Conservation (phyloP, 2,888 invertebrate species). For the Drosophila macrospina region DNA sequence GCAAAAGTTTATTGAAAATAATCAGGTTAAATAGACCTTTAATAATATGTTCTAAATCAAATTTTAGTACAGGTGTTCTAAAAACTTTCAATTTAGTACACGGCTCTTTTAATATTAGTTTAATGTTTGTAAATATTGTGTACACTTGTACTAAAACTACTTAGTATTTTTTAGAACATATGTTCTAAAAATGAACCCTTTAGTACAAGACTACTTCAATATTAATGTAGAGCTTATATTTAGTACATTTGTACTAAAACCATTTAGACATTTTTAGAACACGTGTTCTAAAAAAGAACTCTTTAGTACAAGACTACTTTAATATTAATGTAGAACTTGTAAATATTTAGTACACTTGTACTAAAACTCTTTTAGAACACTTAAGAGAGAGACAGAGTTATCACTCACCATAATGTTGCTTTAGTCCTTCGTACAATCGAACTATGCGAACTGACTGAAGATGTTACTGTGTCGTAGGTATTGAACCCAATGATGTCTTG, state of each 20-base stretch:
- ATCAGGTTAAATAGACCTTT: no score
- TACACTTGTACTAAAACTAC: no score
- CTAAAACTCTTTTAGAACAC: conserved; percentile 2
- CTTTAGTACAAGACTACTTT: neutral
- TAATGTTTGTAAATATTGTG: no score
- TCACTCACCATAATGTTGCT: conserved; percentile 73
- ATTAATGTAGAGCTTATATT: neutral
- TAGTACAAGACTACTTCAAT: neutral
- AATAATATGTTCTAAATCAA: no score
- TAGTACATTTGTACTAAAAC: neutral
- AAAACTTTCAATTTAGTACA: no score
- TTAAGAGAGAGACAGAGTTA: conserved; percentile 2
- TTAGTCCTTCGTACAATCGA: conserved; percentile 39
- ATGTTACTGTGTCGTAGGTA: conserved; percentile 71
- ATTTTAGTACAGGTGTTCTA: no score
- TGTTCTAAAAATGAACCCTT: no score
- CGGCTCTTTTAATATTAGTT: no score
- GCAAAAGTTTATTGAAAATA: no score
- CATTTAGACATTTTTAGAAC: conserved; percentile 4
- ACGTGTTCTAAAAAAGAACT: neutral
- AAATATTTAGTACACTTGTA: neutral
- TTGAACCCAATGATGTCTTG: conserved; percentile 79
- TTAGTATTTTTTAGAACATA: no score
- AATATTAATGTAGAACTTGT: neutral
- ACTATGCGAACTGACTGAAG: conserved; percentile 59